Base-by-base conservation (phyloP, 2,113 vertebrate genomes). In the Chaetura pelagica region DNA sequence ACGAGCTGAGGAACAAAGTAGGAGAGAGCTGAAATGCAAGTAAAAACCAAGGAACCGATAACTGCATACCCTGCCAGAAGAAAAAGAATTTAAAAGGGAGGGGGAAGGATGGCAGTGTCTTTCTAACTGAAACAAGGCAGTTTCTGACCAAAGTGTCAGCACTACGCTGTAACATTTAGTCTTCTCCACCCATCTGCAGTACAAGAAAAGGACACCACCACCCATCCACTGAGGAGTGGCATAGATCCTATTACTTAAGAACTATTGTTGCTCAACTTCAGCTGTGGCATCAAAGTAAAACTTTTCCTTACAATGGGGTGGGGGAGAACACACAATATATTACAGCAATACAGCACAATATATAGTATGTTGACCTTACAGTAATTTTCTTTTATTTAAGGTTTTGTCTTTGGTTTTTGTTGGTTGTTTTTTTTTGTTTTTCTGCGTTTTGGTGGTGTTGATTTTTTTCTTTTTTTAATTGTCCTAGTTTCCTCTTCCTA, bases 211-310 rank as follows among this genome's bases (percentile, higher is more conserved):
- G 82, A 82, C 66, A 87, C 74, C 84, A 77, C 68, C 90, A 83
- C 90, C 82, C 94, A 83, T 85, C 78, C 94, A 93, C 51, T 67
- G 26, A 95, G 91, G 71, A 95, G 82, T 73, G 79, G 87, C 94
- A 92, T 34, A 86, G 61, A 93, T 67, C 72, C 91, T 77, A 48
- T 88, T 96, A 85, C 93, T 97, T 71, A 77, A 90, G 64, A 83
- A 69, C 85, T 71, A 93, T 55, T 87, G 79, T 96, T 96, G 85
- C 95, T 95, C 93, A 97, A 86, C 72, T 94, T 32, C 12, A 19
- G 76, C 89, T 84, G 66, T 20, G 69, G 61, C 83, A 95, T 88
- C 90, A 92, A 92, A 93, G 44, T 20, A 89, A 92, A 89, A 83
- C 4, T 4, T 16, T 51, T 87, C 62, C 63, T 79, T 90, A 40